A percentile compares a stretch with the other conserved stretches of the same genome.
Evolutionary conservation across 2,888 invertebrate genomes (phyloP).

Genomic region (Thymelicus sylvestris): DNA sequence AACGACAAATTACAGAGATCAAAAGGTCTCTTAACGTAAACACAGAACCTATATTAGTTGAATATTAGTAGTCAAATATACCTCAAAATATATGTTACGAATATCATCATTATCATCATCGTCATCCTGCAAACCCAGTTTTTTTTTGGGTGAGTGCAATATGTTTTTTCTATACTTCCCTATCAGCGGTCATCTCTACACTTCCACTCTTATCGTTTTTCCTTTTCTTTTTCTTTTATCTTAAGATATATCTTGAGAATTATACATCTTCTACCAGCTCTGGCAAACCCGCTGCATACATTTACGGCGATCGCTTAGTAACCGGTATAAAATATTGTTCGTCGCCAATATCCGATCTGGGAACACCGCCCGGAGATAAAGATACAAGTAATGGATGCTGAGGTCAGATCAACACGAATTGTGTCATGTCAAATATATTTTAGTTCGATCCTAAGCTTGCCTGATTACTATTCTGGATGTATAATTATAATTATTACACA

Average conservation of each 20-base stretch:
- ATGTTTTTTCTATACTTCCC: too few relatives aligned
- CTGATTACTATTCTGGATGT: too few relatives aligned
- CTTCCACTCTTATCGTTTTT: too few relatives aligned
- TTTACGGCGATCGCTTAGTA: slow-evolving; percentile 70
- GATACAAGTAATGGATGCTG: slow-evolving; percentile 24
- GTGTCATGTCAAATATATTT: not conserved
- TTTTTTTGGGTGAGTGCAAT: too few relatives aligned
- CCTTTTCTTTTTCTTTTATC: too few relatives aligned
- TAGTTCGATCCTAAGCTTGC: not conserved
- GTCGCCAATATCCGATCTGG: slow-evolving; percentile 69
- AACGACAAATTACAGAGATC: too few relatives aligned
- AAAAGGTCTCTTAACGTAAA: too few relatives aligned
- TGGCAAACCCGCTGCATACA: slow-evolving; percentile 52
- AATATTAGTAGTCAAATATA: slow-evolving; percentile 20
- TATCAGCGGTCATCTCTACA: too few relatives aligned
- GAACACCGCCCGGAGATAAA: slow-evolving; percentile 45
- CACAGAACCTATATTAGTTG: not conserved
- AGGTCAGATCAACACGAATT: slow-evolving; percentile 20
- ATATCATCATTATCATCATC: too few relatives aligned
- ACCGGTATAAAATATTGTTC: slow-evolving; percentile 77
- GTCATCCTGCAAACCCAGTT: too few relatives aligned
- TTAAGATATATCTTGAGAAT: not conserved
- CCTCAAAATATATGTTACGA: too few relatives aligned
- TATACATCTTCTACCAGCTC: slow-evolving; percentile 22
- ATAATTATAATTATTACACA: too few relatives aligned